These are phyloP conservation scores for Mus caroli DNA, from an alignment of 2,797 vertebrate genomes.

Conservation along the genomic window DNA sequence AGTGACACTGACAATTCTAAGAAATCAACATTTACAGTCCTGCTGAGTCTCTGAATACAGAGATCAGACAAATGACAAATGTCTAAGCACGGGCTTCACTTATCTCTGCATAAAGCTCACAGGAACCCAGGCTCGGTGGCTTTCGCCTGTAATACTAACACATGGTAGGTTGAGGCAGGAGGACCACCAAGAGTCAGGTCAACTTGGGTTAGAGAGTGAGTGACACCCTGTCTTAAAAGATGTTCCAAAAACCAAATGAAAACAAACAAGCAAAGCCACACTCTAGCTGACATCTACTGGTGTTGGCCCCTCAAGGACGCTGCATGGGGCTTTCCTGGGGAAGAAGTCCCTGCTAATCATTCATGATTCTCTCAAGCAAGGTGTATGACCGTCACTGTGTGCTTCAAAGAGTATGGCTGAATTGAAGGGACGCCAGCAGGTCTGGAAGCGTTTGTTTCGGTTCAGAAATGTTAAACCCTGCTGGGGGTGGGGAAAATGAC, in stretches of 20 bases:
- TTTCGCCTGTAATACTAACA: neutral
- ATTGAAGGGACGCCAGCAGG: neutral
- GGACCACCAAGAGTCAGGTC: neutral
- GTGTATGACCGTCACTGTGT: neutral
- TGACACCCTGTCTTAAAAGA: neutral
- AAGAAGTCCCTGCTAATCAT: neutral
- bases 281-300: neutral
- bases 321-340: neutral
- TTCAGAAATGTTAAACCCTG: slow-evolving; percentile 37
- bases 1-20: neutral
- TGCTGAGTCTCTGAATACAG: neutral
- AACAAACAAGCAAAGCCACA: neutral
- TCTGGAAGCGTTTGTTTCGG: neutral
- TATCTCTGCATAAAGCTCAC: neutral
- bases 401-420: neutral
- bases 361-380: neutral
- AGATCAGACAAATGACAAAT: neutral
- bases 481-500: neutral
- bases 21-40: neutral
- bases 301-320: no score
- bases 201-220: neutral
- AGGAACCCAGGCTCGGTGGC: neutral
- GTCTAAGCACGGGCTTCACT: neutral
- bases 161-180: neutral
- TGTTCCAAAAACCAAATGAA: neutral